phyloP scores from a whole-genome alignment of 1,140 invertebrate genomes.

The Temnothorax curvispinosus region DNA sequence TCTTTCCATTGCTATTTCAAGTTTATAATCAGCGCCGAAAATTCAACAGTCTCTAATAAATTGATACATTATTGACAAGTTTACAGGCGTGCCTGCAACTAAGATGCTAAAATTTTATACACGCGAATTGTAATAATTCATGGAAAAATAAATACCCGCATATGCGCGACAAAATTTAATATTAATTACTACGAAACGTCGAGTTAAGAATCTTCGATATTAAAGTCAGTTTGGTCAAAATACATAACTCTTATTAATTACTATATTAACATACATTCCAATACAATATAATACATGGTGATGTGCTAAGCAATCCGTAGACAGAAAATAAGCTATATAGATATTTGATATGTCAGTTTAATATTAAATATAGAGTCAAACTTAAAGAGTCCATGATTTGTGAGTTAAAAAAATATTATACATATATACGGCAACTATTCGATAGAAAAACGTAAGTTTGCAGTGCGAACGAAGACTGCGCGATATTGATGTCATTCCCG shows the following conservation, averaged over 20 bases:
- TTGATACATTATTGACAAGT: not conserved
- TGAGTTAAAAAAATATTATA: not conserved
- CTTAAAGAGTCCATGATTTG: not conserved
- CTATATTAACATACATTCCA: too few species aligned
- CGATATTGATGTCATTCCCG: conserved; percentile 20
- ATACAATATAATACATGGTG: too few species aligned
- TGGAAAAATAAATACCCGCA: not conserved
- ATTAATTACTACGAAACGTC: too few species aligned
- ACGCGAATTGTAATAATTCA: conserved; percentile 14
- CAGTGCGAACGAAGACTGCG: not conserved
- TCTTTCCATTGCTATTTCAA: not conserved
- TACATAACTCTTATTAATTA: too few species aligned
- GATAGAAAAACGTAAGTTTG: not conserved
- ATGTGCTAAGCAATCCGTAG: too few species aligned
- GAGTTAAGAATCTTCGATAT: too few species aligned
- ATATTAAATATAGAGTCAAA: not conserved
- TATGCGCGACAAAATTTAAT: too few species aligned
- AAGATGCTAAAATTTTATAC: not conserved
- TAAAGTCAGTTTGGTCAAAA: too few species aligned
- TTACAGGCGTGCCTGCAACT: not conserved
- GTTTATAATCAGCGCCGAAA: not conserved
- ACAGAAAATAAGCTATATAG: too few species aligned
- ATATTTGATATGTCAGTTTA: not conserved
- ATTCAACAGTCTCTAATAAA: conserved; percentile 5
- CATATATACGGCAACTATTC: not conserved